Base-by-base conservation (phyloP, 2,888 invertebrate species). In the Cheilosia vulpina region DNA sequence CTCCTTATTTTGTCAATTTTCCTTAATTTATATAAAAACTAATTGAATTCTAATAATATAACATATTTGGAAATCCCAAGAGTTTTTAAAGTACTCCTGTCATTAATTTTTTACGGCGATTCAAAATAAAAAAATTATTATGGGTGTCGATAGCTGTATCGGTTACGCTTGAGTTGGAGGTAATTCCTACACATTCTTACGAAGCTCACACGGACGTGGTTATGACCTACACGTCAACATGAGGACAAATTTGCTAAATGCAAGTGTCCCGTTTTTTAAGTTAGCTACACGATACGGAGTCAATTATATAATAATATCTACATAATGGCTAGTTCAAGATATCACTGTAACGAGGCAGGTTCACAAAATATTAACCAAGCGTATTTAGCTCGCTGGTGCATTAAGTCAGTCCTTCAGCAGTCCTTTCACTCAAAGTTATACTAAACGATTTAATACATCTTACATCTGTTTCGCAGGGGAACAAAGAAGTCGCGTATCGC, bases 401-500 rank as follows among this genome's bases (percentile, higher is more conserved):
- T 38, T 4, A 4, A 11, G 0, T 9, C 9, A 13, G 38, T 38
- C 13, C 38, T 13, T 38, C 38, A 0, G 3, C 11, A 13, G 13
- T 38, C 13, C 38, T 13, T 38, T 4, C 11, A 11, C 3, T 13
- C 45, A 17, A 27, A 34, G 17, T 13, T 0, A 57, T 21, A 75
- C 65, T 15, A 41, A 38, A 38, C 0, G 9, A 31, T 31, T 9
- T 31, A 53, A 58, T 43, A 58, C 13, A 13, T 38, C 38, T 38
- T 38, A 38, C 38, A 13, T 13, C 38, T 65, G 75, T 50, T 65
- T 41, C 38, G 57, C 34, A 38, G 57, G 17, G 38, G 19, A 55
- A 45, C 45, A 65, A 63, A 45, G 17, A 47, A 62, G 38, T 62
- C 55, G 60, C 63, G 38, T 15, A 53, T 60, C 47, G 9, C 13